Base-by-base conservation (phyloP, 2,797 vertebrate genomes). In the Lagorchestes hirsutus region DNA sequence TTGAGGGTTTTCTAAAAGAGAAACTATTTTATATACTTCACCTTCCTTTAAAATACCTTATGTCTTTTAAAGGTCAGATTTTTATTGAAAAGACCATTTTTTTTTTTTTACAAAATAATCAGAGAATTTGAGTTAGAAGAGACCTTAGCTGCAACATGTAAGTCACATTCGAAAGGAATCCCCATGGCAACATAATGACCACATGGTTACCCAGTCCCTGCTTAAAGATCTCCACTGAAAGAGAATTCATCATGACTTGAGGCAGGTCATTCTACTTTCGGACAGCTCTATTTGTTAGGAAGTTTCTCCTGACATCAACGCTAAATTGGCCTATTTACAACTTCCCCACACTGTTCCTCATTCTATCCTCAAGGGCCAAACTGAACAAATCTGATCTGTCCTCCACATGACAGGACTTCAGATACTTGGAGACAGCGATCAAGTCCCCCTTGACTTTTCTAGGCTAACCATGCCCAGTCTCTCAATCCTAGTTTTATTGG, bases 31-130 rank as follows among this genome's bases (percentile, higher is more conserved):
- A 24, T 52, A 95, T 16, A 91, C 94, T 94, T 95, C 14, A 6
- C 90, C 97, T 91, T 96, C 24, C 8, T 95, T 95, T 97, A 90
- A 97, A 54, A 94, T 24, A 93, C 0, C 34, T 90, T 56, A 92
- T 16, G 93, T 55, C 59, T 95, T 92, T 57, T 90, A 96, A 97
- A 90, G 40, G 67, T 31, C 58, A n/a, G 11, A 90, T 93, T 74
- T 95, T 74, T 93, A 54, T 91, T 96, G 62, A 55, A 96, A 96
- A 95, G 14, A 54, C 91, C 58, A 97, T 93, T 91, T 22, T 29
- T 46, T 29, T 46, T 16, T n/a, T 67, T 82, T 27, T 3, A 74
- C 16, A 40, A 74, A 40, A n/a, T 46, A 9, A 3, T 46, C 22
- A 46, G 0, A 46, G 74, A 82, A 82, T 82, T 82, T 82, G 40